Conservation (phyloP, 2,113 vertebrate species). For the Sebastes schlegelii region DNA sequence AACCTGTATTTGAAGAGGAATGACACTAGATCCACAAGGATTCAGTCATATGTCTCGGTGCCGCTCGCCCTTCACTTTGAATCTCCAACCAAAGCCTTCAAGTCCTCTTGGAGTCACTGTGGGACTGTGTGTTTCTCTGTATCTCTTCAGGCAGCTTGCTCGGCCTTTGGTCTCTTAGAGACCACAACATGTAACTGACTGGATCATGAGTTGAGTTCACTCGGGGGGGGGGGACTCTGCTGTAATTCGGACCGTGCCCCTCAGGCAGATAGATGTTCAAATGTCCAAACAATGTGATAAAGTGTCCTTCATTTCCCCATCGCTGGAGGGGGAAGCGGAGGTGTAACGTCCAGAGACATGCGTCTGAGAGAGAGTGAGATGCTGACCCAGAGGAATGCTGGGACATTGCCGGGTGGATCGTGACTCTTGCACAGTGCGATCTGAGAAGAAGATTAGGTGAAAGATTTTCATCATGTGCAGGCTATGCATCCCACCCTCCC, state of each 20-base stretch:
- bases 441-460: conserved; percentile 23
- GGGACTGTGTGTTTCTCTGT: conserved; percentile 38
- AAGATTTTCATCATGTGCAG: conserved; percentile 47
- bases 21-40: conserved; percentile 48
- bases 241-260: conserved; percentile 41
- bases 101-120: conserved; percentile 42
- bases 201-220: conserved; percentile 20
- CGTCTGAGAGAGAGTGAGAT: conserved; percentile 12
- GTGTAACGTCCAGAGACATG: conserved; percentile 30
- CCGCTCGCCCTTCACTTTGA: conserved; percentile 52
- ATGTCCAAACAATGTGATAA: conserved; percentile 61
- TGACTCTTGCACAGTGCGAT: not conserved
- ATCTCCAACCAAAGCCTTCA: conserved; percentile 54
- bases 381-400: conserved; percentile 24
- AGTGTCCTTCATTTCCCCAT: conserved; percentile 45
- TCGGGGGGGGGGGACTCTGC: conserved; percentile 15
- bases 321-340: conserved; percentile 8
- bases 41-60: conserved; percentile 34
- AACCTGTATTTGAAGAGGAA: conserved; percentile 50
- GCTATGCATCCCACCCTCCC: conserved; percentile 1
- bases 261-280: conserved; percentile 54
- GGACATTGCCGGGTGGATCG: not conserved
- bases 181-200: conserved; percentile 52
- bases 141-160: conserved; percentile 47
- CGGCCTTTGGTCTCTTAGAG: conserved; percentile 59